Conservation (phyloP, 1,140 invertebrate species). For the Liolophura sinensis region DNA sequence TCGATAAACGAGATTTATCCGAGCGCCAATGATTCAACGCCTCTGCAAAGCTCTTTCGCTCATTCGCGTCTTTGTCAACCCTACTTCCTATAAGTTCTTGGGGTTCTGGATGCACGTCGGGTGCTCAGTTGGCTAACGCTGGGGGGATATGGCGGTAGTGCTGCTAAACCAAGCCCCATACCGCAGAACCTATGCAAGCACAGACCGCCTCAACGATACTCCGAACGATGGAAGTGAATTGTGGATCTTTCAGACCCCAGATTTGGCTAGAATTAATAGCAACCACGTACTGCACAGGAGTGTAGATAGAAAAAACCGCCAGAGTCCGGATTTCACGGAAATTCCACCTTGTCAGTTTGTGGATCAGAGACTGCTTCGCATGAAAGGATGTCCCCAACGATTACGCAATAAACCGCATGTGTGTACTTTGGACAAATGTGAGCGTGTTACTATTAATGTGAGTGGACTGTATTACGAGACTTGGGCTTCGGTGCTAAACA, state of each 20-base stretch:
- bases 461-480: slow-evolving; percentile 98
- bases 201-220: slow-evolving; percentile 37
- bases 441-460: slow-evolving; percentile 90
- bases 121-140: slow-evolving; percentile 10
- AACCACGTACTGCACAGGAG: slow-evolving; percentile 18
- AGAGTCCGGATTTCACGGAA: slow-evolving; percentile 4
- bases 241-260: slow-evolving; percentile 32
- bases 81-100: no score
- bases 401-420: slow-evolving; percentile 33
- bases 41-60: no score
- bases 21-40: no score
- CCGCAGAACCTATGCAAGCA: slow-evolving; percentile 38
- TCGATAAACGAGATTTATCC: no score
- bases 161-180: slow-evolving; percentile 50
- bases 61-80: no score
- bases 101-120: no score
- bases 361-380: slow-evolving; percentile 14
- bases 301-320: slow-evolving; percentile 14
- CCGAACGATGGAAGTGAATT: slow-evolving; percentile 33
- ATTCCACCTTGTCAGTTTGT: neutral
- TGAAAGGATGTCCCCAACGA: slow-evolving; percentile 17
- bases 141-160: slow-evolving; percentile 38
- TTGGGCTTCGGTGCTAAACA: slow-evolving; percentile 92
- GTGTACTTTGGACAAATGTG: slow-evolving; percentile 47
- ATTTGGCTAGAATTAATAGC: slow-evolving; percentile 11